Evolutionary conservation across 2,797 vertebrate species (phyloP), one percentile per base, ranked within the genome.

Genomic region (Delichon dasypus): DNA sequence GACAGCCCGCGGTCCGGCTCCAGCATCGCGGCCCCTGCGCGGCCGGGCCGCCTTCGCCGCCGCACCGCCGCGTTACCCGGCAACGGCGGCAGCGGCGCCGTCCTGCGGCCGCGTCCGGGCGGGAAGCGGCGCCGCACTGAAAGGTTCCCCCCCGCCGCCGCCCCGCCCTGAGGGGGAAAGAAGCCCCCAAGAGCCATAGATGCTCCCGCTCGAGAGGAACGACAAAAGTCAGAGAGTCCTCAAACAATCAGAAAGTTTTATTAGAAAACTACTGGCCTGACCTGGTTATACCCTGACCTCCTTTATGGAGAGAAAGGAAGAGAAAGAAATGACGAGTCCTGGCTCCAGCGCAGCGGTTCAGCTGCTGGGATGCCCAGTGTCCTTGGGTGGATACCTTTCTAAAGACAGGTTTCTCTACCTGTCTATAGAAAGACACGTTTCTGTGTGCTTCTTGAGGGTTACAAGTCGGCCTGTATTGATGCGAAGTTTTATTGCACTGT

Each of bases 1-100:
- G 99, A 99, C 32, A 99, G 94, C 85, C 98, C 98, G 29, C 97
- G 94, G 50, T 98, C 98, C 79, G 98, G 98, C 51, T 99, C 98
- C 98, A 98, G 98, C 98, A 97, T 98, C 18, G 66, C 95, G 88
- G 68, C 42, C 90, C 72, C 86, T 13, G 30, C 70, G 85, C 65
- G 45, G 44, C 79, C 89, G 86, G 71, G 38, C 80, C 44, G 30
- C 61, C 83, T 72, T 74, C 51, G 2, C 34, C 21, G 74, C n/a
- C 1, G 53, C 79, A 29, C 92, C 73, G 16, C 57, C 79, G 29
- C 84, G 98, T 98, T 97, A 83, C 98, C 84, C 58, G 77, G 97
- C 97, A 97, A 98, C 98, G 2, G 78, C 73, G 47, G 61, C 38
- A 30, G 74, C 58, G 11, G 20, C 27, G 18, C 29, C 42, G 22